Percentiles rank a stretch among this genome's conserved stretches.
Evolutionary conservation across 30 jellyfish, hydroid and myxozoan species (phyloP).

Genomic region (Turritopsis dohrnii): DNA sequence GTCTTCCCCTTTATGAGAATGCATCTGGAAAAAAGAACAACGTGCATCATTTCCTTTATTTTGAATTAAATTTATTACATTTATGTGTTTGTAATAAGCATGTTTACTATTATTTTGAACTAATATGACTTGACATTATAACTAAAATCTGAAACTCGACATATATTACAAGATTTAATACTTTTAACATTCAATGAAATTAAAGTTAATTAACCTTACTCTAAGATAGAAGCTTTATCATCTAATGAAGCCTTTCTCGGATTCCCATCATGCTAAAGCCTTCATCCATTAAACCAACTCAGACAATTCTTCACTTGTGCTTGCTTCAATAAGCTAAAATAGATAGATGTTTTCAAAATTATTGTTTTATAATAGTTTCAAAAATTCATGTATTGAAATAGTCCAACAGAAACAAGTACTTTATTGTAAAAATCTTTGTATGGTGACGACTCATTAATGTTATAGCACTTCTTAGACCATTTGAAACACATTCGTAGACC

Average conservation of each 20-base stretch:
- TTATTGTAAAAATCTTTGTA: neutral
- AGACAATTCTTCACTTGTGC: constrained; percentile 10
- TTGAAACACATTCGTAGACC: constrained; percentile 15
- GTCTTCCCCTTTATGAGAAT: neutral
- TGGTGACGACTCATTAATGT: neutral
- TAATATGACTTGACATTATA: neutral
- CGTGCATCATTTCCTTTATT: neutral
- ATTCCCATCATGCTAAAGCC: constrained; percentile 30
- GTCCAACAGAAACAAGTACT: neutral
- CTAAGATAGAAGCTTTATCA: neutral
- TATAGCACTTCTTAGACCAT: constrained; percentile 2
- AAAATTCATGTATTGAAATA: neutral
- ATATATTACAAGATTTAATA: too few relatives aligned
- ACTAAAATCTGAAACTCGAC: neutral
- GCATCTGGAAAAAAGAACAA: neutral
- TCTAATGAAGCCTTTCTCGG: constrained; percentile 2
- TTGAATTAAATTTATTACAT: neutral
- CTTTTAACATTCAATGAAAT: neutral
- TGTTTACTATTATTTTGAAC: neutral
- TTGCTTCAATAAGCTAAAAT: neutral
- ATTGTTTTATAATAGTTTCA: neutral
- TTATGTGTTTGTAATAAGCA: neutral
- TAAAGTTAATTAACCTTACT: neutral
- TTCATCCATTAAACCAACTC: constrained; percentile 9
- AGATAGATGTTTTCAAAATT: neutral